These are phyloP conservation scores for Argentina silus DNA, from an alignment of 2,797 vertebrate species.

Conservation along the genomic window DNA sequence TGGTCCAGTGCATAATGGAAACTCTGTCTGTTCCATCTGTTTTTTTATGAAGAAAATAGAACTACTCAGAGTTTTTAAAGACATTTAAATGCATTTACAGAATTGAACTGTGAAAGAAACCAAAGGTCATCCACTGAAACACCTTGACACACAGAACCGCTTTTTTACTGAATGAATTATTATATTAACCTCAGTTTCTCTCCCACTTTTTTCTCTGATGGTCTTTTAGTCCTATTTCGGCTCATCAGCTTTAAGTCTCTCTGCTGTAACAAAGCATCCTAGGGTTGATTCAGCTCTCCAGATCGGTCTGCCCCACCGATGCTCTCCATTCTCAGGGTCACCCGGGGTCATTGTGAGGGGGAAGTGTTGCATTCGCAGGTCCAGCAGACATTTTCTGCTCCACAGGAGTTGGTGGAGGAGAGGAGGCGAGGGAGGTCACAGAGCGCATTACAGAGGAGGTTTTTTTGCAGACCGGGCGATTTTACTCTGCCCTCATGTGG, in stretches of 20 bases:
- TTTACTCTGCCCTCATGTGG: constrained; percentile 34
- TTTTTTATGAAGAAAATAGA: too few species aligned
- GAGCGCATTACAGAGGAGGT: constrained; percentile 12
- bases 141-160: not conserved
- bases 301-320: constrained; percentile 43
- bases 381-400: constrained; percentile 40
- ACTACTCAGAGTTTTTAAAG: not conserved
- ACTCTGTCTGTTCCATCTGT: too few species aligned
- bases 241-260: not conserved
- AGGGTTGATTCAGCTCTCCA: constrained; percentile 23
- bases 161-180: not conserved
- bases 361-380: constrained; percentile 47
- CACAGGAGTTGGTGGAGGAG: constrained; percentile 8
- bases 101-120: not conserved
- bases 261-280: constrained; percentile 1
- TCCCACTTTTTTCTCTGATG: not conserved
- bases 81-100: not conserved
- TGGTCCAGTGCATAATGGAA: not conserved
- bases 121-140: not conserved
- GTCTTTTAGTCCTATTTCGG: not conserved
- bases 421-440: not conserved
- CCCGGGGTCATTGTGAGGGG: constrained; percentile 45
- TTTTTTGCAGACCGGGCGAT: constrained; percentile 24
- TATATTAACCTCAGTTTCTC: not conserved
- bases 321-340: constrained; percentile 56